Evolutionary conservation across 1,140 invertebrate species (phyloP).

Genomic region (Cheumatopsyche charites): DNA sequence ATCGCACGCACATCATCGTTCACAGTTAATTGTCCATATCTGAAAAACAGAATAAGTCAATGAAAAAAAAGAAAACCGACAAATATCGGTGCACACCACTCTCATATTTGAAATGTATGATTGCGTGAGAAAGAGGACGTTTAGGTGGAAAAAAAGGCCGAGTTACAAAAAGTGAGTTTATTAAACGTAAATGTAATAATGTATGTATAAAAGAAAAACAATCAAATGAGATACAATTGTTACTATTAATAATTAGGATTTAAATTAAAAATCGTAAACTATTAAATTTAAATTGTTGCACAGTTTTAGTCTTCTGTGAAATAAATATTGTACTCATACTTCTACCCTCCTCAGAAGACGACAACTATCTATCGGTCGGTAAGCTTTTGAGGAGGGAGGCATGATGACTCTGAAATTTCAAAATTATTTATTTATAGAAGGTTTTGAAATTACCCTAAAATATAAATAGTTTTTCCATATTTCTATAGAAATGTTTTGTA

Average conservation of each 20-base stretch:
- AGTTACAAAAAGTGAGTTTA: slow-evolving; percentile 33
- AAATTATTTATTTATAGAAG: slow-evolving; percentile 31
- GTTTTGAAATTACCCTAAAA: slow-evolving; percentile 24
- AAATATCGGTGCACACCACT: too few species aligned
- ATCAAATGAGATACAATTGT: slow-evolving; percentile 32
- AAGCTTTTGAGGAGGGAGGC: slow-evolving; percentile 33
- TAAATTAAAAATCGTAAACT: slow-evolving; percentile 20
- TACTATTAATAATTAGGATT: slow-evolving; percentile 20
- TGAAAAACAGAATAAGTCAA: too few species aligned
- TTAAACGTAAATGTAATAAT: slow-evolving; percentile 28
- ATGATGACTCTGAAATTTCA: slow-evolving; percentile 33
- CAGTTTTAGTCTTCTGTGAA: slow-evolving; percentile 27
- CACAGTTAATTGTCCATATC: background rate
- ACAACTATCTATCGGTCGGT: slow-evolving; percentile 28
- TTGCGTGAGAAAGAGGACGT: background rate
- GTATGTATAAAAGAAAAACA: slow-evolving; percentile 24
- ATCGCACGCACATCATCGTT: too few species aligned
- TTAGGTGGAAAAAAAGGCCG: slow-evolving; percentile 23
- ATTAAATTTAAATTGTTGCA: slow-evolving; percentile 24
- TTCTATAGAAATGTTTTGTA: slow-evolving; percentile 20
- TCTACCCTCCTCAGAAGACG: slow-evolving; percentile 34
- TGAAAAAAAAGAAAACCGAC: too few species aligned
- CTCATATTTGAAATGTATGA: too few species aligned
- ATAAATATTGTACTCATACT: slow-evolving; percentile 34
- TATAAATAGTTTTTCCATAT: slow-evolving; percentile 21